A percentile compares a stretch with the other conserved stretches of the same genome.
Evolutionary conservation across 2,113 vertebrate genomes (phyloP).

Genomic region (human): GRCh38 chr1:158328501-158329000

Average conservation of each 20-base stretch:
- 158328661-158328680: neutral
- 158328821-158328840: neutral
- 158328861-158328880: neutral
- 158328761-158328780: neutral
- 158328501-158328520: neutral
- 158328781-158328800: neutral
- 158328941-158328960: neutral
- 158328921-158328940: neutral
- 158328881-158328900: neutral
- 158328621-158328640: neutral
- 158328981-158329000: neutral
- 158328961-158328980: neutral
- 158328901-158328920: neutral
- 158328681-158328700: neutral
- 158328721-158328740: neutral
- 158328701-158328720: neutral
- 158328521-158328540: neutral
- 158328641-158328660: neutral
- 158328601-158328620: neutral
- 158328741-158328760: neutral
- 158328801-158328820: neutral
- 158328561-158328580: neutral
- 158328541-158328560: neutral
- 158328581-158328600: accelerated
- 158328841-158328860: neutral